These are phyloP conservation scores for Speoplatyrhinus poulsoni DNA, from an alignment of 2,113 vertebrate genomes.

Conservation along the genomic window DNA sequence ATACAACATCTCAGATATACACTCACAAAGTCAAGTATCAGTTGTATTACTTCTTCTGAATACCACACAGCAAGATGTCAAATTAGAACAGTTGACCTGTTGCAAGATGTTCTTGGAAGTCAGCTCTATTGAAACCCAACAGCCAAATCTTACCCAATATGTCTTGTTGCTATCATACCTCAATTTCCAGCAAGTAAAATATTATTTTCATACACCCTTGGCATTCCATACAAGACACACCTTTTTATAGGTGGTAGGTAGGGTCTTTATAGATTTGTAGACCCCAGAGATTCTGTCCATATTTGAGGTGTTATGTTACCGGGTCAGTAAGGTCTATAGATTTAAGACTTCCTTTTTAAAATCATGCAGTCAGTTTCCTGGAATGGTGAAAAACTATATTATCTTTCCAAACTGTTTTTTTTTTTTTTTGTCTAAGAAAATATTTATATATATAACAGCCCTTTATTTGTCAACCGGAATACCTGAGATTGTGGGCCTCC, in stretches of 20 bases:
- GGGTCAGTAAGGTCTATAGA: conserved; percentile 21
- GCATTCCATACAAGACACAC: conserved; percentile 30
- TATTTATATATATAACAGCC: conserved; percentile 48
- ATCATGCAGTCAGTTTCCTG: conserved; percentile 7
- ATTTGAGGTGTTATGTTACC: background rate
- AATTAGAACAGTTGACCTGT: conserved; percentile 1
- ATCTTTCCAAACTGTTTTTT: conserved; percentile 48
- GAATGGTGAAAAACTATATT: conserved; percentile 54
- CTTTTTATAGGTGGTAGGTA: conserved; percentile 2
- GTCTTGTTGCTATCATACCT: too few relatives aligned
- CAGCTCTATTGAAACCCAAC: conserved; percentile 9
- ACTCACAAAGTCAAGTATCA: conserved; percentile 45
- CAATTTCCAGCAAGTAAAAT: conserved; percentile 39
- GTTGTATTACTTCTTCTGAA: conserved; percentile 10
- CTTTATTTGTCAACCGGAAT: conserved; percentile 52
- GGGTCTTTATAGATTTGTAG: background rate
- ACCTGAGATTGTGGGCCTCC: conserved; percentile 44
- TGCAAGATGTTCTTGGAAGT: conserved; percentile 5
- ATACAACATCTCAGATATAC: conserved; percentile 27
- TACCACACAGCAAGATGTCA: background rate
- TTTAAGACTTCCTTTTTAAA: conserved; percentile 22
- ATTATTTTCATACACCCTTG: conserved; percentile 12
- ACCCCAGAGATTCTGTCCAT: background rate
- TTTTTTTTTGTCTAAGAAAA: too few relatives aligned
- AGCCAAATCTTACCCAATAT: too few relatives aligned